Evolutionary conservation across 2,888 invertebrate genomes (phyloP), one percentile per base, ranked within the genome.

Genomic region (Anagyrus pseudococci): DNA sequence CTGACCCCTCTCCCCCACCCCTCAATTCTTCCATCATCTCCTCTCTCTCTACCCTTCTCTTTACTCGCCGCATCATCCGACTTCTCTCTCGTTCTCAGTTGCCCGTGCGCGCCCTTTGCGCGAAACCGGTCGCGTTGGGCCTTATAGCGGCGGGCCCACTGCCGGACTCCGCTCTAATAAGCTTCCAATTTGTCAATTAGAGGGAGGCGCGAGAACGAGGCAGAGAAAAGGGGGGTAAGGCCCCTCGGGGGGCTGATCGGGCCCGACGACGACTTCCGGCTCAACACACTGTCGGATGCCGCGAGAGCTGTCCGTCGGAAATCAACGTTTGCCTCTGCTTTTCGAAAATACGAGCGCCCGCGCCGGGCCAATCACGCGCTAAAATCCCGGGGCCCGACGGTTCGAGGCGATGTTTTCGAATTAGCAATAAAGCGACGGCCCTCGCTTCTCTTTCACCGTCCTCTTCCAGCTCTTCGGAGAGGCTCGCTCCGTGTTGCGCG

Each of bases 111-210:
- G 67, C 64, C 65, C 60, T 56, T 20, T 23, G 43, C 58, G 65
- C 71, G 67, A 67, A 58, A 13, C 57, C 53, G 40, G 48, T 49
- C 54, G 25, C 43, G 25, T n/a, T n/a, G n/a, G n/a, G n/a, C n/a
- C n/a, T n/a, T n/a, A n/a, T 25, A 25, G 15, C 47, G 23, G 22
- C 15, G 48, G 19, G 17, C 13, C 7, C 33, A 56, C 61, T 46
- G 46, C 84, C 83, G 70, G 72, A 70, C 22, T 73, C 62, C 61
- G 64, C 71, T 76, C 78, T 86, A 87, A 86, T 87, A 86, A 86
- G 86, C 86, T 85, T 87, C 86, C 86, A 87, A 87, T 87, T 87
- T 87, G 87, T 87, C 87, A 87, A 86, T 87, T 86, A 86, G 29
- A 26, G 47, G 53, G 47, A 29, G 43, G 52, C 41, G 55, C 48